These are phyloP conservation scores for Cygnus atratus DNA, from an alignment of 2,113 vertebrate species.

Conservation along the genomic window DNA sequence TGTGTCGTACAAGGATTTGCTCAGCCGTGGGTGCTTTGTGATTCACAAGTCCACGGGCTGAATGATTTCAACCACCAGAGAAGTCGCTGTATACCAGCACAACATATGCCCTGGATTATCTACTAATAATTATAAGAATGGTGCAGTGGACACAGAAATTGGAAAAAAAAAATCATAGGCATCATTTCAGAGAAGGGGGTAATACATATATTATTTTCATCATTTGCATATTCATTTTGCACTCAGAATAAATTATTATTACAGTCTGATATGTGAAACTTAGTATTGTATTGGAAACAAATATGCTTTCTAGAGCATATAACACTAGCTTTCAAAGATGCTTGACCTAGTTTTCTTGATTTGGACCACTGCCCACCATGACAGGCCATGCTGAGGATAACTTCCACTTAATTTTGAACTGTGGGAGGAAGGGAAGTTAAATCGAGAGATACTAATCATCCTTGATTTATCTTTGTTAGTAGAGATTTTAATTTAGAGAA, in stretches of 20 bases:
- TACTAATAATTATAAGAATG: conserved; percentile 68
- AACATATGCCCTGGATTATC: conserved; percentile 58
- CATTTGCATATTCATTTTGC: background rate
- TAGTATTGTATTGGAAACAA: background rate
- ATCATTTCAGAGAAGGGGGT: background rate
- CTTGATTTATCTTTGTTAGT: conserved; percentile 32
- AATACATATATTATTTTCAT: background rate
- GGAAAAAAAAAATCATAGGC: background rate
- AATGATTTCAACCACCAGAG: conserved; percentile 69
- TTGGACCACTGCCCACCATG: conserved; percentile 41
- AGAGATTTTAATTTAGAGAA: conserved; percentile 24
- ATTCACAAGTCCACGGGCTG: conserved; percentile 65
- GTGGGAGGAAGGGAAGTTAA: conserved; percentile 16
- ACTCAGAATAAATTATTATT: background rate
- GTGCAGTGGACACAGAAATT: conserved; percentile 27
- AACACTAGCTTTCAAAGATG: conserved; percentile 34
- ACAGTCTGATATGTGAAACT: background rate
- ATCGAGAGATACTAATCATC: conserved; percentile 25
- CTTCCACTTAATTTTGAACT: conserved; percentile 44
- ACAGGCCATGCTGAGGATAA: conserved; percentile 27
- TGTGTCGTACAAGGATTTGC: conserved; percentile 51
- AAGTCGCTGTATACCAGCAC: conserved; percentile 60
- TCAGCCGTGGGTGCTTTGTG: conserved; percentile 53
- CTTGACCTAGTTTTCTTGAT: conserved; percentile 62
- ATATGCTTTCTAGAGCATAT: background rate